phyloP scores from a whole-genome alignment of 2,797 vertebrate species.

The Neopelma chrysocephalum region DNA sequence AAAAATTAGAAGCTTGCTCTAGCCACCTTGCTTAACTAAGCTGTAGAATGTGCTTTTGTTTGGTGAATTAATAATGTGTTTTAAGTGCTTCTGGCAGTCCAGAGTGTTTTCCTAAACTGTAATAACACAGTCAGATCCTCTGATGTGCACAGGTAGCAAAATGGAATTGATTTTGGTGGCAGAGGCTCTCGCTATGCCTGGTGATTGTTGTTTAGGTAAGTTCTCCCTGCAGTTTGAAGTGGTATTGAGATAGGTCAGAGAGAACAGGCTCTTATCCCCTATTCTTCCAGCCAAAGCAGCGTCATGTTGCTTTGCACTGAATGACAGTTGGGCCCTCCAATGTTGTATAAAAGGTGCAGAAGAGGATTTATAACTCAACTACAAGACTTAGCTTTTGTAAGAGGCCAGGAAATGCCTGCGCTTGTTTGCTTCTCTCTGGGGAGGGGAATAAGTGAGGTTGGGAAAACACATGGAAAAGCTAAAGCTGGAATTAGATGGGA shows the following conservation, averaged over 20 bases:
- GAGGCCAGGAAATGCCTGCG: neutral
- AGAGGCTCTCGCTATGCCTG: neutral
- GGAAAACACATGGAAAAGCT: neutral
- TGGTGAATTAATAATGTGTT: neutral
- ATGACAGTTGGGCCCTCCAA: neutral
- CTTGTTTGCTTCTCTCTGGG: neutral
- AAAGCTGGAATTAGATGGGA: neutral
- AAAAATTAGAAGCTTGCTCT: conserved; percentile 2
- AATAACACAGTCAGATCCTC: neutral
- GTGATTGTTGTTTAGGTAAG: neutral
- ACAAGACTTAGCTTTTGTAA: neutral
- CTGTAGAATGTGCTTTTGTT: neutral
- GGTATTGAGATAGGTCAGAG: conserved; percentile 19
- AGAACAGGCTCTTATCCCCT: neutral
- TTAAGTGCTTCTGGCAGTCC: neutral
- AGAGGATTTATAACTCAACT: neutral
- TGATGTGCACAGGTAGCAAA: neutral
- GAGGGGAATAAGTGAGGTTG: neutral
- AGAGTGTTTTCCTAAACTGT: neutral
- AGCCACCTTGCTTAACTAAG: neutral
- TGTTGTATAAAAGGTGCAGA: neutral
- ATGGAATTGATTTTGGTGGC: neutral
- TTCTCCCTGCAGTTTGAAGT: conserved; percentile 5
- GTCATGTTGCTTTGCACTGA: rapidly evolving
- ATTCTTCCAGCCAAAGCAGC: neutral